Base-by-base conservation (phyloP, 2,888 invertebrate species). In the Pterostichus madidus region DNA sequence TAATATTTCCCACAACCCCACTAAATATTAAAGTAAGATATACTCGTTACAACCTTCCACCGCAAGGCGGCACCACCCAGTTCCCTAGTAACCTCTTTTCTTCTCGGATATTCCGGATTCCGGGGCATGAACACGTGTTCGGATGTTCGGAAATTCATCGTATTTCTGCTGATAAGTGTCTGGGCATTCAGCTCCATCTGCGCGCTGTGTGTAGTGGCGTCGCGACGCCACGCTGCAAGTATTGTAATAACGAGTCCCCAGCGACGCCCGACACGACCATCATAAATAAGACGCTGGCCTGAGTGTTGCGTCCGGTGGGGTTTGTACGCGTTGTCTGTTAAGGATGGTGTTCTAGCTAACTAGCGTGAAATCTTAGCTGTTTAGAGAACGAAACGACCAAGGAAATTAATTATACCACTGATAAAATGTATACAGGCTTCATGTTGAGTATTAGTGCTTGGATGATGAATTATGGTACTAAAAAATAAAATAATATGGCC, bases 191-290 rank as follows among this genome's bases (percentile, higher is more conserved):
- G 56, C 15, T 56, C 11, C 68, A 71, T 71, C 68, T 71, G 68
- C 44, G 17, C 15, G 15, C 17, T 8, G 17, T 5, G 24, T 13
- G 56, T 71, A 5, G 39, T 5, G 64, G 39, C 68, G 44, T 8
- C 44, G 64, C 79, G 61, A 52, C 80, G 80, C 52, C 68, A 17
- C 59, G 46, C 11, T 68, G 64, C 44, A 68, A 80, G 52, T 64
- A 80, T 80, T 80, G 80, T 64, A 80, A 80, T 80, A 80, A 80
- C 80, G 80, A 80, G 80, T 64, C 80, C 68, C 68, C 32, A 49
- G 68, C 11, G 68, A 10, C 39, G 39, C 59, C 59, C 11, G 24
- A 59, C 59, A 59, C 17, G 77, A 44, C 13, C 39, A 39, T 17
- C n/a, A 39, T 71, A 71, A 71, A 71, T 71, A 71, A 44, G 15